Evolutionary conservation across 2,113 vertebrate species (phyloP), one percentile per base, ranked within the genome.

Genomic region (Pogona vitticeps): DNA sequence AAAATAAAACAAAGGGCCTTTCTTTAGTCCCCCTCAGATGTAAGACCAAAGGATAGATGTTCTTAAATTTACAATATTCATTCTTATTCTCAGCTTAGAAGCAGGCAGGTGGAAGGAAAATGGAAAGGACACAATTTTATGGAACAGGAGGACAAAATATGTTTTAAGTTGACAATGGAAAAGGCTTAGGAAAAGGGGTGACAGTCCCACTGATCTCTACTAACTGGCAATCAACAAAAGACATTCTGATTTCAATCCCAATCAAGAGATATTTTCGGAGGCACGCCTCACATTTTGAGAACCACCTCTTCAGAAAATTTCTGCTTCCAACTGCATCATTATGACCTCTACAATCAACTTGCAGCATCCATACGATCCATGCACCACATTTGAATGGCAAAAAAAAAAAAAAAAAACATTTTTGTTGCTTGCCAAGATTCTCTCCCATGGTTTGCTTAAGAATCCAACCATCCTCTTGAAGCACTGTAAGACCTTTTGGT

Each of bases 181-280:
- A 59, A 84, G 46, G 36, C 72, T n/a, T 84, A 21, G 72, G 15
- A 6, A 46, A 76, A 46, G 71, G 46, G 20, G 58, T 65, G 38
- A 36, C 38, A 33, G 26, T 33, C 58, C 83, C 28, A 71, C 15
- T 71, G 42, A 82, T 82, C 80, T 71, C 67, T n/a, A 76, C 28
- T 84, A 63, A 76, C 58, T 84, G 83, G 83, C 83, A 84, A 84
- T 84, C 83, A 84, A 65, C 38, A 84, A 6, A 42, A 75, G 36
- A 52, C 36, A 75, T 28, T 42, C 17, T 84, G 72, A 76, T 84
- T 84, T 76, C 38, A 15, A 61, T 46, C 28, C 58, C 83, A 84
- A 76, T 76, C 58, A 84, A 84, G 80, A 84, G 28, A 75, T 13
- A 73, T 84, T 84, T 84, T 65, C 42, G 61, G 58, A 76, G 71